A percentile compares a stretch with the other conserved stretches of the same genome.
Conservation (phyloP, 1,140 invertebrate genomes). For the Lethrus apterus region DNA sequence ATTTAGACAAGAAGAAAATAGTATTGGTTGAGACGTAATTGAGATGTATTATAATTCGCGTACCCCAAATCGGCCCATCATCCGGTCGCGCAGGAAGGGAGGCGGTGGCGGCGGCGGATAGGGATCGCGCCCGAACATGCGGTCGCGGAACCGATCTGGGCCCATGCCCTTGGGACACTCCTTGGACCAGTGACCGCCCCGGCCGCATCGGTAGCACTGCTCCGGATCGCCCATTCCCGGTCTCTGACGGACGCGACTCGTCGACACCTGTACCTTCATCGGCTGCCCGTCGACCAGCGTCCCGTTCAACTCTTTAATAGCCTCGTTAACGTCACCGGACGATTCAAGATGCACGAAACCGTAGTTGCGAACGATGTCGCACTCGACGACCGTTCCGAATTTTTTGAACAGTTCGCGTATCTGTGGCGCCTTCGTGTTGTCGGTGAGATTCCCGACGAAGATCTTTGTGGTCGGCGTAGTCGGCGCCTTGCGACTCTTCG, state of each 20-base stretch:
- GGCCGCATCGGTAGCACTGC: conserved; percentile 88
- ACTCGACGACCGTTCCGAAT: conserved; percentile 82
- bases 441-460: conserved; percentile 83
- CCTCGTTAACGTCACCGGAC: conserved; percentile 73
- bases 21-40: neutral
- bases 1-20: neutral
- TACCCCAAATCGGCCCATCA: conserved; percentile 81
- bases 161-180: conserved; percentile 77
- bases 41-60: conserved; percentile 18
- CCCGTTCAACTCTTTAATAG: conserved; percentile 80
- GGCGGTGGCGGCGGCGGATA: conserved; percentile 78
- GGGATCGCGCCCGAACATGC: conserved; percentile 74
- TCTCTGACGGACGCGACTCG: conserved; percentile 81
- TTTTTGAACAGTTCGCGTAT: conserved; percentile 80
- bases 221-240: conserved; percentile 93
- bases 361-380: conserved; percentile 86
- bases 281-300: conserved; percentile 76
- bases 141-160: conserved; percentile 71
- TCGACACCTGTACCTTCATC: conserved; percentile 85
- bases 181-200: conserved; percentile 91
- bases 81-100: conserved; percentile 75
- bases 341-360: conserved; percentile 85
- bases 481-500: conserved; percentile 75
- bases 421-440: conserved; percentile 80
- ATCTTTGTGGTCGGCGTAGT: conserved; percentile 83